phyloP scores from a whole-genome alignment of 2,888 invertebrate species.

The Polyploca ridens region DNA sequence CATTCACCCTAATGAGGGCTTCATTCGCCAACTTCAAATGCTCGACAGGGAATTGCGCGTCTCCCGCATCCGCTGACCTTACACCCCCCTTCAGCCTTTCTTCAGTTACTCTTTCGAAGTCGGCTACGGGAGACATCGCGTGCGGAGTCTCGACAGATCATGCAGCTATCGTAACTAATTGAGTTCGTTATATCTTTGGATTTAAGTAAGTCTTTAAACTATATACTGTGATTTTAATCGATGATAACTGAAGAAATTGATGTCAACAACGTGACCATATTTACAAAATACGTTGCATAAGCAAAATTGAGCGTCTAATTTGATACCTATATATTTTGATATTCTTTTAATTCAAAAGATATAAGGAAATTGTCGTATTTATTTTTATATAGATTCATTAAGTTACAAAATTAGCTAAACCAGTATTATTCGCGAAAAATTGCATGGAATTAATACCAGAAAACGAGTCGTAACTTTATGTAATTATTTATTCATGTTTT shows the following conservation, averaged over 20 bases:
- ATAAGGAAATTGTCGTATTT: background rate
- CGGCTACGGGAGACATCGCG: constrained; percentile 52
- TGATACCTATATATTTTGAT: constrained; percentile 4
- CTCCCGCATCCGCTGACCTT: constrained; percentile 78
- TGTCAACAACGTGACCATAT: background rate
- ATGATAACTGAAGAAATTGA: constrained; percentile 6
- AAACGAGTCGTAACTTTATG: too few relatives aligned
- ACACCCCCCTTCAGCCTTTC: constrained; percentile 56
- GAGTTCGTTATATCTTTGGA: background rate
- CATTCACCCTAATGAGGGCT: constrained; percentile 92
- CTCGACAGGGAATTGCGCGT: constrained; percentile 86
- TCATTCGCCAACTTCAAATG: constrained; percentile 90
- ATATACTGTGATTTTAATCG: background rate
- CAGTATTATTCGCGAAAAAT: too few relatives aligned
- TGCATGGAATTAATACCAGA: too few relatives aligned
- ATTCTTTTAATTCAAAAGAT: background rate
- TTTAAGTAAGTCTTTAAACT: background rate
- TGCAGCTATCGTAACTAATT: constrained; percentile 47
- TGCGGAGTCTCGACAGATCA: constrained; percentile 70
- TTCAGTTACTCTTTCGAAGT: constrained; percentile 53
- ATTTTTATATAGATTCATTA: background rate
- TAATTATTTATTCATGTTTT: too few relatives aligned
- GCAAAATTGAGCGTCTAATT: background rate
- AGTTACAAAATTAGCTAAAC: background rate
- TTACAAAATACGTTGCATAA: background rate